Base-by-base conservation (phyloP, 2,888 invertebrate genomes). In the Ellobium chinense region DNA sequence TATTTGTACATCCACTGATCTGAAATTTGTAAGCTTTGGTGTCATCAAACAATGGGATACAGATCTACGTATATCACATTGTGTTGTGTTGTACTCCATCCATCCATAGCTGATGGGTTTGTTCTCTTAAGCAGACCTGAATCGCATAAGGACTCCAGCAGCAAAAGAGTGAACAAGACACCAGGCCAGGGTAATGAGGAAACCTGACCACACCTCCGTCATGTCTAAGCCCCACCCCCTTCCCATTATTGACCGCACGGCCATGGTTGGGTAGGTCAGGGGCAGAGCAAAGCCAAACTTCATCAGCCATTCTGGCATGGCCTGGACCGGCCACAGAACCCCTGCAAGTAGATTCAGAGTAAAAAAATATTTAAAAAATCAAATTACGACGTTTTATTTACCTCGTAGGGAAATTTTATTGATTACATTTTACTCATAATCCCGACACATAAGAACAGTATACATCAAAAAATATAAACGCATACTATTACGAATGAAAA, bases 241-340 rank as follows among this genome's bases (percentile, higher is more conserved):
- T 21, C 89, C 85, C n/a, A 91, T 85, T n/a, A 92, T 85, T 84
- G 88, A 95, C 82, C 97, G 94, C 75, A 97, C 94, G 0, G 97
- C 95, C 83, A 95, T 95, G 0, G 96, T 95, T 0, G 97, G 96
- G 75, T 96, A 93, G 0, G 97, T 98, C 91, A 97, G 96, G 0
- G 98, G 98, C 4, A 97, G 93, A 0, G 94, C 91, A 70, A 95
- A 93, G 5, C 97, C 96, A 63, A 97, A 95, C 91, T 95, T 94
- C 91, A 96, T 95, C 46, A 98, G 94, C 81, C 96, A 94, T 88
- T 95, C 94, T 1, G 98, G 98, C 97, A 98, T 98, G 79, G 97
- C 97, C 93, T 98, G 97, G 83, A 98, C 96, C 81, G 98, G 98
- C 98, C 98, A 98, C 91, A 98, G 97, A 58, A 98, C 98, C 78